Evolutionary conservation across 2,888 invertebrate genomes (phyloP).

Genomic region (Andrena bicolor): DNA sequence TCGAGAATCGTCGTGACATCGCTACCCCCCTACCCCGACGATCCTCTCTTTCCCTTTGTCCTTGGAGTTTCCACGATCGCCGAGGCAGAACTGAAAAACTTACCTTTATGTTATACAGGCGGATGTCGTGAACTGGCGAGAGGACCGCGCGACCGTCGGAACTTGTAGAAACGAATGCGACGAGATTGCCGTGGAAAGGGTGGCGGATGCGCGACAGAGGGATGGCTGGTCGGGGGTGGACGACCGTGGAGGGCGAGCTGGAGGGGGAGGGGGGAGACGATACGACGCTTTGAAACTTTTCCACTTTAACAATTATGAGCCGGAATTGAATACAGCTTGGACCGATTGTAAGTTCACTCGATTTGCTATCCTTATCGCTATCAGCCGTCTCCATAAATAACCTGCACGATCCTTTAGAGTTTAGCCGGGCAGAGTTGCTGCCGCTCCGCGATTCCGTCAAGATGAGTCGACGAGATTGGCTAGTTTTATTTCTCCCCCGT

Average conservation of each 20-base stretch:
- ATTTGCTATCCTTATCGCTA: conserved; percentile 81
- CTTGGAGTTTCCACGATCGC: conserved; percentile 37
- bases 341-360: conserved; percentile 78
- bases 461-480: conserved; percentile 46
- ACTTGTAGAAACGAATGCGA: conserved; percentile 67
- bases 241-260: neutral
- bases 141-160: conserved; percentile 61
- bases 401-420: conserved; percentile 70
- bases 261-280: conserved; percentile 56
- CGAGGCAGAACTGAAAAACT: conserved; percentile 57
- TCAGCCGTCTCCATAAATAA: conserved; percentile 79
- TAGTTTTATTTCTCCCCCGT: conserved; percentile 39
- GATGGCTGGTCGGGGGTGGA: neutral
- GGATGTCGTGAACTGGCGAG: conserved; percentile 73
- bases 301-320: conserved; percentile 82
- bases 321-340: conserved; percentile 81
- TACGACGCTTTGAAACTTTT: conserved; percentile 79
- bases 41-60: neutral
- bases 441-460: conserved; percentile 44
- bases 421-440: conserved; percentile 35
- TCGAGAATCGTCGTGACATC: conserved; percentile 19
- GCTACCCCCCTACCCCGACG: neutral
- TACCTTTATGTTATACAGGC: conserved; percentile 57
- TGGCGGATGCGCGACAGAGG: neutral
- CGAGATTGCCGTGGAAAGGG: conserved; percentile 38